Percentiles rank a stretch among this genome's conserved stretches.
These are phyloP conservation scores for Lucinisca nassula DNA, from an alignment of 2,888 invertebrate genomes.

Conservation along the genomic window DNA sequence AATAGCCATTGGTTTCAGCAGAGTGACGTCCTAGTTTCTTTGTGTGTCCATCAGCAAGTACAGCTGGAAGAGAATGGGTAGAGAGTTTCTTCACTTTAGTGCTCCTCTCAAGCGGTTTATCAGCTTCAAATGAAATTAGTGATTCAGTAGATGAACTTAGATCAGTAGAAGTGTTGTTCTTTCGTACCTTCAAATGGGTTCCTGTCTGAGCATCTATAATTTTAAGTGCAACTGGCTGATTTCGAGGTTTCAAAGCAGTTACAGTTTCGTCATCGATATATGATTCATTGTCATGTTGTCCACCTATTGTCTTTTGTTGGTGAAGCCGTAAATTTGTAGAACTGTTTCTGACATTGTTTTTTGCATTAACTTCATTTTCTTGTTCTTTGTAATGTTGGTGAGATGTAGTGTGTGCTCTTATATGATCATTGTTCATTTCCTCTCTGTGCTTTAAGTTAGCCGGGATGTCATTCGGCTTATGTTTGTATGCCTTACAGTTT, in stretches of 20 bases:
- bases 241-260: neutral
- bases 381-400: neutral
- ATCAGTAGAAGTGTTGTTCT: neutral
- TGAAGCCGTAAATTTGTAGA: no score
- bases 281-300: neutral
- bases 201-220: neutral
- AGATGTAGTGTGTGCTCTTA: neutral
- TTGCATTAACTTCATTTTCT: neutral
- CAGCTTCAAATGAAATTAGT: neutral
- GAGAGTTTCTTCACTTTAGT: neutral
- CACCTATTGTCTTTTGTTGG: no score
- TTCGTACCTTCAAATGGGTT: neutral
- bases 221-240: neutral
- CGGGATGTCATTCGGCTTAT: no score
- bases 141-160: neutral
- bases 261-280: neutral
- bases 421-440: neutral
- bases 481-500: no score
- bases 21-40: neutral
- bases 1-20: neutral
- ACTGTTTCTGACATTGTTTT: no score
- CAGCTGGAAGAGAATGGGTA: neutral
- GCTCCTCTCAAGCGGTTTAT: neutral
- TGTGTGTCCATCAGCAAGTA: neutral
- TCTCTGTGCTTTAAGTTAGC: neutral